Evolutionary conservation across 2,888 invertebrate genomes (phyloP).

Genomic region (Sinodicranocentrus sp.): DNA sequence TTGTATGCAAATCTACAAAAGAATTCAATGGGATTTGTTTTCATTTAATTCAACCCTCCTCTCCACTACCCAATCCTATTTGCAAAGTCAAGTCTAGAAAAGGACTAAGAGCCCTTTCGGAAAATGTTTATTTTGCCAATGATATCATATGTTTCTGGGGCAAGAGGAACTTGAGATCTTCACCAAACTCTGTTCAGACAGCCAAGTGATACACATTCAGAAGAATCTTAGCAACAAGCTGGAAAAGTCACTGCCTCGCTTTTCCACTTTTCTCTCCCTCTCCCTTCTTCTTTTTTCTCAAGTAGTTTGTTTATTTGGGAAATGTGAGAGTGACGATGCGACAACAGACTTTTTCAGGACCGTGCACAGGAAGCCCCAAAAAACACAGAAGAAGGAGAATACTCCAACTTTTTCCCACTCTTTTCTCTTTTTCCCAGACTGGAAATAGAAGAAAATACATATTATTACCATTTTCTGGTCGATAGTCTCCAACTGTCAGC

Average conservation of each 20-base stretch:
- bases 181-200: neutral
- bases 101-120: too few relatives aligned
- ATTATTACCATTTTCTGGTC: constrained; percentile 1
- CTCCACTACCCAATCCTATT: too few relatives aligned
- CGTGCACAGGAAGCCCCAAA: constrained; percentile 7
- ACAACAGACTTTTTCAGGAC: neutral
- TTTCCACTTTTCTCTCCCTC: neutral
- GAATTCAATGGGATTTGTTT: too few relatives aligned
- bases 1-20: too few relatives aligned
- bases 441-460: neutral
- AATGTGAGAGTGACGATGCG: constrained; percentile 6
- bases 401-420: constrained; percentile 4
- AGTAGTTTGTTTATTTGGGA: constrained; percentile 1
- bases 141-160: constrained; percentile 14
- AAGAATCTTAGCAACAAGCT: neutral
- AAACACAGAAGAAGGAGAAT: neutral
- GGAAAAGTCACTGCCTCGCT: too few relatives aligned
- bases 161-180: neutral
- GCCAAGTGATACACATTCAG: too few relatives aligned
- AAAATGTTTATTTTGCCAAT: constrained; percentile 4
- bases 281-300: neutral
- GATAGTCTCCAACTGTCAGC: constrained; percentile 20
- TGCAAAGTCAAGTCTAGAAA: too few relatives aligned
- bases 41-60: too few relatives aligned
- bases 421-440: constrained; percentile 2